Percentiles rank a stretch among this genome's conserved stretches.
phyloP scores from a whole-genome alignment of 2,888 invertebrate species.

The Aphidius colemani region DNA sequence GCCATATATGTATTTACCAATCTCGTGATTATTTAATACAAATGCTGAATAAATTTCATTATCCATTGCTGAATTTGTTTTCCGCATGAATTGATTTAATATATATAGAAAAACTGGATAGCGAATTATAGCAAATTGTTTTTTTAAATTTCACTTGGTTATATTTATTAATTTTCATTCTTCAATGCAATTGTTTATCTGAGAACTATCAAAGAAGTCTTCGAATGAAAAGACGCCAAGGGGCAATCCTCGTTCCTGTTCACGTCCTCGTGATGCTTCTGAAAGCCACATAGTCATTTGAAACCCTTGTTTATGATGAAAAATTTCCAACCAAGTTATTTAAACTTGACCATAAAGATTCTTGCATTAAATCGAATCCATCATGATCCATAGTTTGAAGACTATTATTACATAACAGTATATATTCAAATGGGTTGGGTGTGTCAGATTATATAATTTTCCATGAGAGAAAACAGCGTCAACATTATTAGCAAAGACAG shows the following conservation, averaged over 20 bases:
- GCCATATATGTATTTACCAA: not conserved
- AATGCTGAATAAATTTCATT: not conserved
- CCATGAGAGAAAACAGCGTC: too few relatives aligned
- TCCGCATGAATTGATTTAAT: constrained; percentile 10
- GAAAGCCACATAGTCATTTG: not conserved
- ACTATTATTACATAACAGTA: too few relatives aligned
- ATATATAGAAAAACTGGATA: not conserved
- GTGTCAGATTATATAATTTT: too few relatives aligned
- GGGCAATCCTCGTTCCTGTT: constrained; percentile 22
- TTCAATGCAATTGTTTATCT: constrained; percentile 8
- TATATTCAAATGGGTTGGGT: too few relatives aligned
- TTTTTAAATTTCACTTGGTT: not conserved
- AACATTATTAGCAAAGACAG: too few relatives aligned
- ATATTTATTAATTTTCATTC: constrained; percentile 5
- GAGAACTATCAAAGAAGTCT: constrained; percentile 4
- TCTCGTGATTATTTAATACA: not conserved
- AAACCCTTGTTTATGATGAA: too few relatives aligned
- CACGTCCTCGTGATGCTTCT: not conserved
- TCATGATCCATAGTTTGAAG: too few relatives aligned
- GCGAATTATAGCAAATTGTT: not conserved
- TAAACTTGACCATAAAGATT: too few relatives aligned
- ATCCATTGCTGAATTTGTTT: not conserved
- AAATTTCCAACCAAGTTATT: too few relatives aligned
- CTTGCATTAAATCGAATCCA: too few relatives aligned
- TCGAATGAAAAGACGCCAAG: constrained; percentile 16